Base-by-base conservation (phyloP, 2,797 vertebrate species). In the Enteromius paludinosus region DNA sequence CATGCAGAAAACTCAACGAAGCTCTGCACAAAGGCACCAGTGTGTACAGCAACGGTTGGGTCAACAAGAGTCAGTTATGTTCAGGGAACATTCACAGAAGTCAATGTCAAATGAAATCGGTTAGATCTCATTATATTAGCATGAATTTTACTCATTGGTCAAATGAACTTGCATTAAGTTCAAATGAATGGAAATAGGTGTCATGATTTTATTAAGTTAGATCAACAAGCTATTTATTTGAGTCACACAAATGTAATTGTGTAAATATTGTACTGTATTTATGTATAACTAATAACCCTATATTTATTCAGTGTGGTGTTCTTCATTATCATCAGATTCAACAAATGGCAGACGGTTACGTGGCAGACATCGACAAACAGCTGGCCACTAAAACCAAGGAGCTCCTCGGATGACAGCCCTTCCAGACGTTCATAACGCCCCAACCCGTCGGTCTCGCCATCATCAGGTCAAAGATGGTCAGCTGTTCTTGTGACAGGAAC, bases 311-410 rank as follows among this genome's bases (percentile, higher is more conserved):
- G 30, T 30, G 25, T 30, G 28, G 10, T 84, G 3, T 41, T 69
- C 18, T 30, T 20, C 85, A 20, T 81, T 11, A 10, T 77, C 47
- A 84, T 56, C 92, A 99, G 98, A 95, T 99, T 89, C 97, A 97
- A 90, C 97, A 98, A 91, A 97, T 99, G 96, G 89, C 95, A 0
- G 97, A 99, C 1, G 89, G 87, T 62, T 73, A 91, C 0, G 41
- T 89, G 0, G 86, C 86, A 0, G 97, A 99, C 91, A 92, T 99
- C 75, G 98, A 99, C 90, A 97, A 94, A 89, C 96, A 97, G 61
- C 93, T 99, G 74, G 92, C 94, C 47, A 91, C 92, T 0, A 99
- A 99, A 93, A 97, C 96, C 85, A 98, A 97, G 87, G 98, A 99
- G 88, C 94, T 99, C 85, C 92, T 99, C 15, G 96, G 94, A 43